Conservation (phyloP, 2,888 invertebrate genomes). For the Mythimna ferrago region DNA sequence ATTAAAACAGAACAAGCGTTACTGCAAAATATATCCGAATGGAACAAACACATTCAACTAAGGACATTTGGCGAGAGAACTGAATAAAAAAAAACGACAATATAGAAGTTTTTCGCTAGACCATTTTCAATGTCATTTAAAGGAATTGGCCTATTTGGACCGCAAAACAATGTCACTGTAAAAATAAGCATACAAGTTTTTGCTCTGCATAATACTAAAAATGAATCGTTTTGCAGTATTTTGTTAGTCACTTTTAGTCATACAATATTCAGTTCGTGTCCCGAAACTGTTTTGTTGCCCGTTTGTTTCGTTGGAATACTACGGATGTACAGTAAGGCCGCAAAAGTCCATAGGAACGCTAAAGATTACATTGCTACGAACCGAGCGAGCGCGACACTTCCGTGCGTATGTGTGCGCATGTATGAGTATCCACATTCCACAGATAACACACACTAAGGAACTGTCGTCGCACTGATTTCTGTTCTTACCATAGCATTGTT, state of each 20-base stretch:
- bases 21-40: slow-evolving; percentile 51
- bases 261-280: slow-evolving; percentile 25
- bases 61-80: slow-evolving; percentile 40
- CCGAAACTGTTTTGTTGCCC: slow-evolving; percentile 2
- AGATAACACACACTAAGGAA: too few relatives aligned
- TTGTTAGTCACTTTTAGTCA: background rate
- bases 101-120: slow-evolving; percentile 51
- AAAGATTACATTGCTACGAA: too few relatives aligned
- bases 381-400: too few relatives aligned
- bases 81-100: slow-evolving; percentile 43
- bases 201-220: background rate
- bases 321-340: too few relatives aligned
- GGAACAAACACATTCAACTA: slow-evolving; percentile 46
- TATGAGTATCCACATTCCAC: too few relatives aligned
- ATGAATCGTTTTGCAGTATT: slow-evolving; percentile 9
- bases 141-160: slow-evolving; percentile 22
- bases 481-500: too few relatives aligned
- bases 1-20: slow-evolving; percentile 61
- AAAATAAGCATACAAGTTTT: slow-evolving; percentile 3
- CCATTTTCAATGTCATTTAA: slow-evolving; percentile 44
- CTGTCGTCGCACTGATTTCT: too few relatives aligned
- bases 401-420: too few relatives aligned
- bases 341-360: too few relatives aligned
- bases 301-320: background rate
- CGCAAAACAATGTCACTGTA: background rate